Evolutionary conservation across 2,888 invertebrate species (phyloP).

Genomic region (Hecatera dysodea): DNA sequence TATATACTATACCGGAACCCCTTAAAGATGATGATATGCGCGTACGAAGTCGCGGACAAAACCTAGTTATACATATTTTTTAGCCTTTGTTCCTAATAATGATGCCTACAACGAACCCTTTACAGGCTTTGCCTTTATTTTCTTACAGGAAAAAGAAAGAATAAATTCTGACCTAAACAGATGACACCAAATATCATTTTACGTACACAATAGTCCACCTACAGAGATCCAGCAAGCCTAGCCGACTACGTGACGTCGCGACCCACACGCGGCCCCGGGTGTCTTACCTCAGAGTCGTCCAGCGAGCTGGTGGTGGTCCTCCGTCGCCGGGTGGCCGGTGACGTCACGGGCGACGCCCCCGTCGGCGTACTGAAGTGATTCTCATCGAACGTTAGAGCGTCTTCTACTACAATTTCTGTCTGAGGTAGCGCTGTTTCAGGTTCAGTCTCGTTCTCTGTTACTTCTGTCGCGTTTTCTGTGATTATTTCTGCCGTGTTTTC

Average conservation of each 20-base stretch:
- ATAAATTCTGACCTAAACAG: conserved; percentile 10
- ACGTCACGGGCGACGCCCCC: conserved; percentile 76
- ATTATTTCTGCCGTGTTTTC: not conserved
- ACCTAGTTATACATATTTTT: too few species aligned
- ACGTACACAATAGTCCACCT: conserved; percentile 6
- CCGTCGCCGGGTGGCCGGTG: conserved; percentile 70
- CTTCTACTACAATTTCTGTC: conserved; percentile 68
- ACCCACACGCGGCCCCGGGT: conserved; percentile 66
- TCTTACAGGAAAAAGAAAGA: not conserved
- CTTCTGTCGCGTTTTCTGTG: not conserved
- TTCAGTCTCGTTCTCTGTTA: conserved; percentile 39
- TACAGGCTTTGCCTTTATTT: too few species aligned
- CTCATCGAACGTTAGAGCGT: conserved; percentile 84
- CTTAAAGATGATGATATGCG: too few species aligned
- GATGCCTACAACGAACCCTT: too few species aligned
- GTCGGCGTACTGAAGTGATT: conserved; percentile 89
- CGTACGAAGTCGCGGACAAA: too few species aligned
- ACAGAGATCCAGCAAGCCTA: conserved; percentile 21
- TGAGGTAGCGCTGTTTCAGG: conserved; percentile 52
- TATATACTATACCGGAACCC: too few species aligned
- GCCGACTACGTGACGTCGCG: conserved; percentile 72
- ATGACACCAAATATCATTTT: conserved; percentile 15
- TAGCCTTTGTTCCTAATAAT: too few species aligned
- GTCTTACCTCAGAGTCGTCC: conserved; percentile 89
- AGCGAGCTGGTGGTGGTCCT: conserved; percentile 81